Base-by-base conservation (phyloP, 2,113 vertebrate species). In the Zosterops hypoxanthus region DNA sequence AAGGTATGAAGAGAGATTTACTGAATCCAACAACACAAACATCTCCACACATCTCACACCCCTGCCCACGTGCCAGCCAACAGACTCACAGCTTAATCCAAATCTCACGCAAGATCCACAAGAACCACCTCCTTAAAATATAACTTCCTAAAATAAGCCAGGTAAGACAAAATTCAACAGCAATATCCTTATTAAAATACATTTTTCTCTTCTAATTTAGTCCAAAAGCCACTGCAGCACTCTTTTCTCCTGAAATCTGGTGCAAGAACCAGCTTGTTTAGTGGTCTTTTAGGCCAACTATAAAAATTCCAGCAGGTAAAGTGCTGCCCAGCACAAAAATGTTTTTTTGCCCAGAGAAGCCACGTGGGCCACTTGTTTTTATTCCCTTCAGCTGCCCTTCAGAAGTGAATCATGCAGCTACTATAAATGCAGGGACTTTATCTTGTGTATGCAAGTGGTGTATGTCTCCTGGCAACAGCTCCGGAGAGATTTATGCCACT, bases 401-500 rank as follows among this genome's bases (percentile, higher is more conserved):
- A 92, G 50, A 91, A 91, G 44, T 64, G 90, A 88, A 92, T 88
- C 75, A 75, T 2, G 9, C 25, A 47, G 90, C 91, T 76, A 66
- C 87, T 57, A 60, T n/a, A 93, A 96, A 88, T 52, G 75, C 73
- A 8, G 83, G 72, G 39, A 72, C 94, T 84, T 86, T 80, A 93
- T 73, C 66, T 59, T 80, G 60, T 92, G 55, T 84, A 78, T 91
- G 81, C 59, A 52, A 92, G 95, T 11, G 81, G 70, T 76, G 63
- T 70, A 46, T 21, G 97, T 95, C 96, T 68, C 93, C 84, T 80
- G 96, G 97, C 96, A 98, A 98, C 97, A 69, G 92, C 90, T 73
- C 82, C 47, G 19, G 28, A 78, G 39, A 49, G 78, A 94, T 46
- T 91, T 94, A 88, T 61, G 69, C 49, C 91, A 75, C 26, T 82